Percentiles rank a stretch among this genome's conserved stretches.
Conservation (phyloP, 2,797 vertebrate species). For the Fistularia tabacaria region DNA sequence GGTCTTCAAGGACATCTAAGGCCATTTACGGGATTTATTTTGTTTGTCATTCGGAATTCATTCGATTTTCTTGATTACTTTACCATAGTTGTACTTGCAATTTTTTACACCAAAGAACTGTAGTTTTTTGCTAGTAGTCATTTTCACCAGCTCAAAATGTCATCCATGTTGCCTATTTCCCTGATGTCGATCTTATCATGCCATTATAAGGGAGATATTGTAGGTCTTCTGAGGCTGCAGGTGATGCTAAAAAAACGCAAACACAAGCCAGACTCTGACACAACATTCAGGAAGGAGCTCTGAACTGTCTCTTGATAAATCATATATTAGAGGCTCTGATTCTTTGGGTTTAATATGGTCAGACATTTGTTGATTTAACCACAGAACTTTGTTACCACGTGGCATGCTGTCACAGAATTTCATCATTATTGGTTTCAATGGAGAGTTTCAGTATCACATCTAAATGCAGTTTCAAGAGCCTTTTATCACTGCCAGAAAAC, state of each 20-base stretch:
- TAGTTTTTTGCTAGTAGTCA: too few species aligned
- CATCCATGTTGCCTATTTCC: slow-evolving; percentile 20
- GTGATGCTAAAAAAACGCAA: slow-evolving; percentile 51
- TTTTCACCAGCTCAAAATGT: neutral
- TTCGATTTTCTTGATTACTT: too few species aligned
- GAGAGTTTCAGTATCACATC: slow-evolving; percentile 54
- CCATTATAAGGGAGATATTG: slow-evolving; percentile 36
- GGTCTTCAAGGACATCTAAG: too few species aligned
- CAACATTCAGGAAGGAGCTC: slow-evolving; percentile 50
- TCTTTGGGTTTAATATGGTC: slow-evolving; percentile 52
- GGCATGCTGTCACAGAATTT: slow-evolving; percentile 52
- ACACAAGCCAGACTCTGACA: slow-evolving; percentile 44
- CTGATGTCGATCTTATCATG: slow-evolving; percentile 20
- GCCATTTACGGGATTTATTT: too few species aligned
- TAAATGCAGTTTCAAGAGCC: slow-evolving; percentile 48
- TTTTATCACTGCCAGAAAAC: slow-evolving; percentile 51
- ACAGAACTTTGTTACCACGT: slow-evolving; percentile 41
- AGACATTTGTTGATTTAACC: slow-evolving; percentile 53
- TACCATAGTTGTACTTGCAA: too few species aligned
- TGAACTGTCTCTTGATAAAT: slow-evolving; percentile 58
- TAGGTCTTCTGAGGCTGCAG: slow-evolving; percentile 38
- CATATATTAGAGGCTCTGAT: slow-evolving; percentile 47
- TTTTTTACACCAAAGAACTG: too few species aligned
- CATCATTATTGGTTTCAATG: slow-evolving; percentile 58
- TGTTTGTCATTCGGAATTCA: too few species aligned